Conservation (phyloP, 2,797 vertebrate species). For the Rhynchonycteris naso region DNA sequence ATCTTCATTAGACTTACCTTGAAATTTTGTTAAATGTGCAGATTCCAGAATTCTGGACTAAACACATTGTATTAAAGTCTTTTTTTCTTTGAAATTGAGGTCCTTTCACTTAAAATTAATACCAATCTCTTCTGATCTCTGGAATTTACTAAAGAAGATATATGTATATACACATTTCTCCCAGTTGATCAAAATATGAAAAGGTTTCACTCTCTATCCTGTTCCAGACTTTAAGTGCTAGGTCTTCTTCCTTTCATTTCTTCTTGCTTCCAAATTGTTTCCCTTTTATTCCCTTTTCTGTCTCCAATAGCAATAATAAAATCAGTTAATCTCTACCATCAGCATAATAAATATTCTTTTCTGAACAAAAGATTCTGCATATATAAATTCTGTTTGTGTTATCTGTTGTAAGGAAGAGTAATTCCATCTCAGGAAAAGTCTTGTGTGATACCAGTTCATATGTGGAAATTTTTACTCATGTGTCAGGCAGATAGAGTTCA, state of each 20-base stretch:
- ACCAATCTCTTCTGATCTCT: background rate
- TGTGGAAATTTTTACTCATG: background rate
- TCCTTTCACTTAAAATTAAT: background rate
- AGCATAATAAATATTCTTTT: constrained; percentile 5
- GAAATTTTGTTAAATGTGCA: background rate
- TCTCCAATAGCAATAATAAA: background rate
- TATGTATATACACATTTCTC: background rate
- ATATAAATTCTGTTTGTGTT: background rate
- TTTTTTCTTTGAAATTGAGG: background rate
- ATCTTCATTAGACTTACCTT: background rate
- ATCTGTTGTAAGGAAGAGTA: background rate
- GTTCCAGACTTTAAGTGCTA: background rate
- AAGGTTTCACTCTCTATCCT: background rate
- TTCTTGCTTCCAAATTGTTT: background rate
- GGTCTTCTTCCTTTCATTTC: background rate
- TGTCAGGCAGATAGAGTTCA: background rate
- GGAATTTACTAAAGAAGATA: background rate
- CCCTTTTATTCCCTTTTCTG: background rate
- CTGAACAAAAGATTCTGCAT: background rate
- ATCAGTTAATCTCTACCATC: background rate
- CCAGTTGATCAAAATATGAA: constrained; percentile 27
- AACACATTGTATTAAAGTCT: background rate
- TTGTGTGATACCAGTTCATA: background rate
- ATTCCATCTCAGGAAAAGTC: background rate
- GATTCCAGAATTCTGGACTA: background rate